Evolutionary conservation across 2,888 invertebrate species (phyloP).

Genomic region (Tachystola acroxantha): DNA sequence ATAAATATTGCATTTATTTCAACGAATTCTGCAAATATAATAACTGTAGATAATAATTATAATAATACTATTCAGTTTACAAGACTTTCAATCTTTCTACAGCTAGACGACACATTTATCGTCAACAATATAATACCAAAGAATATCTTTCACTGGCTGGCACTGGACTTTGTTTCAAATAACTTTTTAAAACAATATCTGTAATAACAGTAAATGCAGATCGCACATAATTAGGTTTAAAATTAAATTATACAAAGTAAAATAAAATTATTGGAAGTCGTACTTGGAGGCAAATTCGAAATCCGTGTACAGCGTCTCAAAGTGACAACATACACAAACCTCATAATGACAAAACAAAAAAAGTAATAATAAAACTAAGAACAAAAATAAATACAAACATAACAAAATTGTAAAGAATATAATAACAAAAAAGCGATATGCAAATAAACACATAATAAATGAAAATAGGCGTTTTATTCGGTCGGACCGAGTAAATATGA

Average conservation of each 20-base stretch:
- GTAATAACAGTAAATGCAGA: slow-evolving; percentile 75
- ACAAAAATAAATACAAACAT: slow-evolving; percentile 78
- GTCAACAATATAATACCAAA: slow-evolving; percentile 37
- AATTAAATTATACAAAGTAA: slow-evolving; percentile 74
- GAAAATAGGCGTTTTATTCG: slow-evolving; percentile 27
- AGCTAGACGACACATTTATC: slow-evolving; percentile 36
- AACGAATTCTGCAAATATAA: slow-evolving; percentile 77
- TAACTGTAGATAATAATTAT: slow-evolving; percentile 76
- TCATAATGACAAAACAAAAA: slow-evolving; percentile 54
- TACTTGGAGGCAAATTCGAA: slow-evolving; percentile 65
- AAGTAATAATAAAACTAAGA: slow-evolving; percentile 59
- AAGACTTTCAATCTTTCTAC: slow-evolving; percentile 63
- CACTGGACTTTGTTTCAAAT: slow-evolving; percentile 65
- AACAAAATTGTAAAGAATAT: slow-evolving; percentile 55
- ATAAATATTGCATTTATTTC: slow-evolving; percentile 80
- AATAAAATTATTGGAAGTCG: slow-evolving; percentile 73
- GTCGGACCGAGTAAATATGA: slow-evolving; percentile 35
- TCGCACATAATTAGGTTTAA: slow-evolving; percentile 65
- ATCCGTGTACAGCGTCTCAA: slow-evolving; percentile 44
- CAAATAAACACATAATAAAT: slow-evolving; percentile 53
- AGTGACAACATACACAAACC: slow-evolving; percentile 36
- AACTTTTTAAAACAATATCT: slow-evolving; percentile 57
- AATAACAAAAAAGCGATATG: slow-evolving; percentile 64
- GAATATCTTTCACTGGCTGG: slow-evolving; percentile 64
- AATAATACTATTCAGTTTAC: slow-evolving; percentile 76